Evolutionary conservation across 2,888 invertebrate species (phyloP).

Genomic region (Chymomyza fuscimana): DNA sequence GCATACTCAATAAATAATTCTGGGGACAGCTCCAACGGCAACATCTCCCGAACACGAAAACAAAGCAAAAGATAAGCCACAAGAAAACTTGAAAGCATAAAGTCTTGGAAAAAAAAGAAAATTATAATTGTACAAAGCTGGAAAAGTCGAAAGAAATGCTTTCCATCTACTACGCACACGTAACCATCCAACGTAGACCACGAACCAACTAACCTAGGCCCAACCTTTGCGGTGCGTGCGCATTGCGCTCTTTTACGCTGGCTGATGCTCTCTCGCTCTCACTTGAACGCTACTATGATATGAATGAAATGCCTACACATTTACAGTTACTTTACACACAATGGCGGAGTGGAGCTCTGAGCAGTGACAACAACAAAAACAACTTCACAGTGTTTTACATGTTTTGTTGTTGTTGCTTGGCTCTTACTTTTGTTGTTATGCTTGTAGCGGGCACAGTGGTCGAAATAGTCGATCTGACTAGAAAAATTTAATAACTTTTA

Average conservation of each 20-base stretch:
- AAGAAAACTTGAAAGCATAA: constrained; percentile 17
- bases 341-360: constrained; percentile 7
- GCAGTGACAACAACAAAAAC: constrained; percentile 34
- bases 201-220: constrained; percentile 17
- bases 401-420: constrained; percentile 33
- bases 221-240: constrained; percentile 61
- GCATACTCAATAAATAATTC: constrained; percentile 65
- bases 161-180: constrained; percentile 54
- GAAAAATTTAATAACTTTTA: too few relatives aligned
- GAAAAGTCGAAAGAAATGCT: neutral
- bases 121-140: constrained; percentile 51
- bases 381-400: constrained; percentile 51
- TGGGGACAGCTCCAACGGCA: constrained; percentile 5
- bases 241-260: constrained; percentile 35
- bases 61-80: neutral
- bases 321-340: constrained; percentile 65
- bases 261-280: constrained; percentile 14
- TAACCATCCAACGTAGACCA: constrained; percentile 28
- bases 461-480: too few relatives aligned
- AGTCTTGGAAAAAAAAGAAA: constrained; percentile 32
- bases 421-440: constrained; percentile 13
- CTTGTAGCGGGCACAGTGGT: neutral
- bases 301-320: constrained; percentile 74
- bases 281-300: constrained; percentile 19
- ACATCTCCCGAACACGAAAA: neutral